Base-by-base conservation (phyloP, 2,888 invertebrate species). In the Helicoverpa assulta region DNA sequence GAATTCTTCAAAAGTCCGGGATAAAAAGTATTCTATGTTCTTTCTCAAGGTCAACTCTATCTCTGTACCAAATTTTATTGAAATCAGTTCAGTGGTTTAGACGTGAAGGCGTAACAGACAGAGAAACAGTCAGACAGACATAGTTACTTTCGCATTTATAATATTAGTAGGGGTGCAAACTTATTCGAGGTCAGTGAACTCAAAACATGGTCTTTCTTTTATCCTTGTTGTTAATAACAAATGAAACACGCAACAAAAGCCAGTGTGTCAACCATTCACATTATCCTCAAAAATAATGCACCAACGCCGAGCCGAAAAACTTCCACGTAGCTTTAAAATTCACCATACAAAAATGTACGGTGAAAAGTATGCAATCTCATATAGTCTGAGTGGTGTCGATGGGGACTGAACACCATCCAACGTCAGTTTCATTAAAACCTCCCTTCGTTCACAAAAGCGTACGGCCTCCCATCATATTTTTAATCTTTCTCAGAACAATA, bases 401-500 rank as follows among this genome's bases (percentile, higher is more conserved):
- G 76, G 78, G 73, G 80, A 78, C 81, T 75, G 80, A 85, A 84
- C 62, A 70, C 82, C 82, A 80, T 65, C 77, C 70, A 74, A 74
- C 79, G 82, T 86, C 85, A 85, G 87, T 89, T 91, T 90, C 88
- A 90, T 90, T 90, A 89, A 89, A 87, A 73, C 67, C 83, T 73
- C 83, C 79, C 86, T 84, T 76, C 82, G 8, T 60, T 76, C 81
- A 88, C 87, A 89, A 89, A 90, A 87, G 87, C 84, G 76, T 80
- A 82, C 84, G 80, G 78, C 82, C 80, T 86, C 76, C 69, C 80
- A 84, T 85, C 86, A 90, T 89, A 89, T 90, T 90, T 91, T 91
- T 90, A 90, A 91, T 91, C 89, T 89, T 85, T 86, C 81, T 82
- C 84, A 81, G 87, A 87, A 90, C 89, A 90, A 90, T 74, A 73